A percentile compares a stretch with the other conserved stretches of the same genome.
Evolutionary conservation across 2,888 invertebrate species (phyloP).

Genomic region (Agrochola lychnidis): DNA sequence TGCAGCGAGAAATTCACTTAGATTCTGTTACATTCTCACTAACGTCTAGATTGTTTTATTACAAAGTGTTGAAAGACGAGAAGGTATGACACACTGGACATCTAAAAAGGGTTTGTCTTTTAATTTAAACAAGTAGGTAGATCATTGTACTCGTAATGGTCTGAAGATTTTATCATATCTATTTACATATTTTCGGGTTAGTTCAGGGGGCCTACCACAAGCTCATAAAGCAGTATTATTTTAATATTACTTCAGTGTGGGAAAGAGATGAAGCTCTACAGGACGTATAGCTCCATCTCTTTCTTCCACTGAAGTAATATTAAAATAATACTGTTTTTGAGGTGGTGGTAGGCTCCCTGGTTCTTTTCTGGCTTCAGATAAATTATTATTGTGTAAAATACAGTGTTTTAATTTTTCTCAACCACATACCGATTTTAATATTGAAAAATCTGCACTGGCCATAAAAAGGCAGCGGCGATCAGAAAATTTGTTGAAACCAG

Average conservation of each 20-base stretch:
- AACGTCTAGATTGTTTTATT: background rate
- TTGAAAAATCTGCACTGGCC: background rate
- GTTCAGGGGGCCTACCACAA: too few relatives aligned
- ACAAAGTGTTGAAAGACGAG: background rate
- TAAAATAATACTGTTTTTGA: too few relatives aligned
- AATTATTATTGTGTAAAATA: background rate
- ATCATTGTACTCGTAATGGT: background rate
- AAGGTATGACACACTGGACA: too few relatives aligned
- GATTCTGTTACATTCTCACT: slow-evolving; percentile 64
- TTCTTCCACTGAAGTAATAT: too few relatives aligned
- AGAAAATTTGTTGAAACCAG: background rate
- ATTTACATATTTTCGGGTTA: background rate
- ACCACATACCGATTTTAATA: background rate
- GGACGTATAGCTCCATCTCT: too few relatives aligned
- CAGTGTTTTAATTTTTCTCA: background rate
- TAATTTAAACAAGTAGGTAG: background rate
- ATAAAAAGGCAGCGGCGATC: background rate
- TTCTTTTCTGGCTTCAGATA: background rate
- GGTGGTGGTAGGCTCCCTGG: too few relatives aligned
- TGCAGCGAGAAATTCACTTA: slow-evolving; percentile 74
- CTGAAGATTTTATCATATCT: background rate
- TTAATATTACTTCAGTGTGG: too few relatives aligned
- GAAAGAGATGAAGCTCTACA: too few relatives aligned
- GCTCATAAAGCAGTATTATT: too few relatives aligned
- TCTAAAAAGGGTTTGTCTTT: background rate